Percentiles rank a stretch among this genome's conserved stretches.
These are phyloP conservation scores for Willisornis vidua DNA, from an alignment of 2,113 vertebrate species.

Conservation along the genomic window DNA sequence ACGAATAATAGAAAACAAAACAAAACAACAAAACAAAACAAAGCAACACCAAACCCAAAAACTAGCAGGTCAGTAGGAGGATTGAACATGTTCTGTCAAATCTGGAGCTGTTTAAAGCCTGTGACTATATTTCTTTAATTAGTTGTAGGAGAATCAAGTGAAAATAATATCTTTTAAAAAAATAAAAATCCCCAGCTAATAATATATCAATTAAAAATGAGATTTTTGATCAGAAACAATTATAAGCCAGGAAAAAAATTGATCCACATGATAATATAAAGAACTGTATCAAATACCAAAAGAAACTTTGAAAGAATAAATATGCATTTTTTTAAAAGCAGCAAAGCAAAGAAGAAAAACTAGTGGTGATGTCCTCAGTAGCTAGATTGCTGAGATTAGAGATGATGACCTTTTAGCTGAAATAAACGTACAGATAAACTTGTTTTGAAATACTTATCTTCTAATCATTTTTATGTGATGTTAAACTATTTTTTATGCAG, in stretches of 20 bases:
- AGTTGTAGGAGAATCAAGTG: background rate
- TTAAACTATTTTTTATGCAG: background rate
- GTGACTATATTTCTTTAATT: background rate
- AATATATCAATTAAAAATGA: background rate
- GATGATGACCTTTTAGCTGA: background rate
- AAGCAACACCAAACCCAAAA: background rate
- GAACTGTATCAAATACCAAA: background rate
- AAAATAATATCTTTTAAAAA: background rate
- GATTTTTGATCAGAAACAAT: background rate
- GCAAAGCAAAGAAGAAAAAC: background rate
- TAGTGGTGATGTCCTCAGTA: accelerated
- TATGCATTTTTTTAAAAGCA: background rate
- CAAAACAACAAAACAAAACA: too few relatives aligned
- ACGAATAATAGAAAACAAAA: background rate
- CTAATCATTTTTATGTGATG: background rate
- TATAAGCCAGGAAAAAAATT: background rate
- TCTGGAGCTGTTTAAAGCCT: background rate
- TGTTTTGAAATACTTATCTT: background rate
- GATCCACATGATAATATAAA: background rate
- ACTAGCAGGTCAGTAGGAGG: background rate
- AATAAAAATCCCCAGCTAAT: background rate
- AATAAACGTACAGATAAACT: background rate
- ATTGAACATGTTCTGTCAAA: background rate
- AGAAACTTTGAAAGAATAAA: background rate
- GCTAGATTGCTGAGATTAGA: background rate